A percentile compares a stretch with the other conserved stretches of the same genome.
Evolutionary conservation across 2,888 invertebrate genomes (phyloP).

Genomic region (Abrostola tripartita): DNA sequence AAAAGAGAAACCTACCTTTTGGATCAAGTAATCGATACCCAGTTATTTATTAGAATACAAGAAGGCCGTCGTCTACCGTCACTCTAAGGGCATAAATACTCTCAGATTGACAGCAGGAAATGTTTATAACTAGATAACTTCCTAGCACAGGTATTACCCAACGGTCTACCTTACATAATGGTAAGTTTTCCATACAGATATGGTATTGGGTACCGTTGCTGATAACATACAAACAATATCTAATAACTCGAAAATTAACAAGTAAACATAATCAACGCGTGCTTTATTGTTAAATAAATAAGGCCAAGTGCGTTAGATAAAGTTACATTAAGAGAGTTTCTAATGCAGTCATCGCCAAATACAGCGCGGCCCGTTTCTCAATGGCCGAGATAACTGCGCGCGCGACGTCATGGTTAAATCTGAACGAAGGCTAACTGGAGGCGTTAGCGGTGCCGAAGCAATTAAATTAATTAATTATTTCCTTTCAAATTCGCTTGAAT

Average conservation of each 20-base stretch:
- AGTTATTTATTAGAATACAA: neutral
- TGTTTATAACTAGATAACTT: neutral
- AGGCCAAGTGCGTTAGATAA: slow-evolving; percentile 71
- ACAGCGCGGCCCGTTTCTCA: slow-evolving; percentile 75
- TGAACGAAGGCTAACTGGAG: slow-evolving; percentile 83
- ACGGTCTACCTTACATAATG: neutral
- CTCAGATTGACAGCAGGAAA: slow-evolving; percentile 6
- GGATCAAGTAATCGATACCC: neutral
- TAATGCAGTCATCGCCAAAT: slow-evolving; percentile 82
- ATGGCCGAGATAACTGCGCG: slow-evolving; percentile 64
- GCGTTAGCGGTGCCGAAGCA: slow-evolving; percentile 79
- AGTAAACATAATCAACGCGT: slow-evolving; percentile 63
- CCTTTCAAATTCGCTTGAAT: slow-evolving; percentile 81
- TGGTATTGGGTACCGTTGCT: slow-evolving; percentile 32
- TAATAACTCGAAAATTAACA: slow-evolving; percentile 46
- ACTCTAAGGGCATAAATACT: neutral
- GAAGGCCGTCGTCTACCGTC: neutral
- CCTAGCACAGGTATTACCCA: neutral
- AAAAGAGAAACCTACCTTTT: neutral
- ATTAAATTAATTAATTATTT: slow-evolving; percentile 85
- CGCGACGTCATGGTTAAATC: slow-evolving; percentile 83
- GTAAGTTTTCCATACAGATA: slow-evolving; percentile 22
- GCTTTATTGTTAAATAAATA: slow-evolving; percentile 68
- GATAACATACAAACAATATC: slow-evolving; percentile 42
- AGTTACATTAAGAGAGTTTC: slow-evolving; percentile 71